A percentile compares a stretch with the other conserved stretches of the same genome.
Evolutionary conservation across 2,113 vertebrate genomes (phyloP).

Genomic region (Anoplopoma fimbria): DNA sequence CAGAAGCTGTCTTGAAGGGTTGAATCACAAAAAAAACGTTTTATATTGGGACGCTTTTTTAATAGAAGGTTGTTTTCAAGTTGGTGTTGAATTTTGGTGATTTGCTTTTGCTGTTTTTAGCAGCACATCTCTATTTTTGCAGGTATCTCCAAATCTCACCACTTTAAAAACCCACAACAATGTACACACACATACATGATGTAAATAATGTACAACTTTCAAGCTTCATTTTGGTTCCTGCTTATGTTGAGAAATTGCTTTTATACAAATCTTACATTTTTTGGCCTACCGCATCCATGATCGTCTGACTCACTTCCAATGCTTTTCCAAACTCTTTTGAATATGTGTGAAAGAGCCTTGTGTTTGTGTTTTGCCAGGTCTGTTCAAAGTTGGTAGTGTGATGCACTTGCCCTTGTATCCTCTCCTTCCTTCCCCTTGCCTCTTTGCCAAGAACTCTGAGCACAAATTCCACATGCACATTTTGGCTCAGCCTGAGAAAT

Average conservation of each 20-base stretch:
- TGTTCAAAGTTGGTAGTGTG: slow-evolving; percentile 10
- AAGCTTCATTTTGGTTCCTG: neutral
- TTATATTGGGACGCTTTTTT: neutral
- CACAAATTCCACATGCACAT: slow-evolving; percentile 62
- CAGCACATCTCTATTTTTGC: neutral
- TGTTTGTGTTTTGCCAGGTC: slow-evolving; percentile 14
- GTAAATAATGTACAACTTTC: neutral
- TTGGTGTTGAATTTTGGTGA: neutral
- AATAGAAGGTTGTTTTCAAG: neutral
- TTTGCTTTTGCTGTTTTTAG: neutral
- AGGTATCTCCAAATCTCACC: neutral
- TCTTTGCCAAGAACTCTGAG: slow-evolving; percentile 46
- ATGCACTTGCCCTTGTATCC: slow-evolving; percentile 41
- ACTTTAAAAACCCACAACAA: neutral
- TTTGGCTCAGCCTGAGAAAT: slow-evolving; percentile 53
- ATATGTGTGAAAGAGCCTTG: neutral
- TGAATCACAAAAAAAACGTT: neutral
- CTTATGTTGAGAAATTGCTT: neutral
- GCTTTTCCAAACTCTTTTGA: neutral
- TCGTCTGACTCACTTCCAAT: too few relatives aligned
- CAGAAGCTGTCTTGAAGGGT: neutral
- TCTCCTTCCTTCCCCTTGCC: slow-evolving; percentile 14
- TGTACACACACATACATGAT: neutral
- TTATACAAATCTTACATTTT: neutral
- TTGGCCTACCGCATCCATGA: neutral